A percentile compares a stretch with the other conserved stretches of the same genome.
Evolutionary conservation across 1,140 invertebrate species (phyloP).

Genomic region (Pinna nobilis): DNA sequence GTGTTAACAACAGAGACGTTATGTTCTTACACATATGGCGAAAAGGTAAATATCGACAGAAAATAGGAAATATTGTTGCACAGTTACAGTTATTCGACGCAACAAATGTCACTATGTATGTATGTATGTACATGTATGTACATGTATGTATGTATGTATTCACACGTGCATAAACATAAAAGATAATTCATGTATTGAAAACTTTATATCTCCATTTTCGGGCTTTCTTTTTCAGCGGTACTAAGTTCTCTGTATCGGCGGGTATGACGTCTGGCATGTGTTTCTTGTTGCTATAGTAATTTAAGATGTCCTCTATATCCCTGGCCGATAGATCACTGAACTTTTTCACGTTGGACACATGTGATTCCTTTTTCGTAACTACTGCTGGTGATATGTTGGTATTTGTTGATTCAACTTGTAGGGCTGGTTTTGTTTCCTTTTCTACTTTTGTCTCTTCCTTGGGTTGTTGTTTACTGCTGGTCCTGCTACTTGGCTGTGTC

Average conservation of each 20-base stretch:
- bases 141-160: no score
- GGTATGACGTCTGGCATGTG: conserved; percentile 45
- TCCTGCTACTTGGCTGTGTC: background rate
- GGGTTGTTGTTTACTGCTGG: no score
- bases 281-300: conserved; percentile 43
- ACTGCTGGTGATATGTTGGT: background rate
- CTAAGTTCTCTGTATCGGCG: conserved; percentile 31
- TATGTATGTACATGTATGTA: no score
- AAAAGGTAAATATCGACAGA: no score
- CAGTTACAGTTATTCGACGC: no score
- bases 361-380: background rate
- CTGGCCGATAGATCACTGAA: background rate
- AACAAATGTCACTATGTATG: no score
- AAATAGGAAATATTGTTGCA: no score
- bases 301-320: conserved; percentile 37
- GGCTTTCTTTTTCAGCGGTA: conserved; percentile 16
- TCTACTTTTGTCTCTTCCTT: no score
- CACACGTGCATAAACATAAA: no score
- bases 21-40: no score
- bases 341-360: conserved; percentile 10
- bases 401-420: background rate
- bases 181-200: conserved; percentile 24
- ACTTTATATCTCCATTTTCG: conserved; percentile 27
- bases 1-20: no score
- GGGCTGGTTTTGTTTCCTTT: no score